Percentiles rank a stretch among this genome's conserved stretches.
Conservation (phyloP, 2,797 vertebrate species). For the Poeciliopsis infans region DNA sequence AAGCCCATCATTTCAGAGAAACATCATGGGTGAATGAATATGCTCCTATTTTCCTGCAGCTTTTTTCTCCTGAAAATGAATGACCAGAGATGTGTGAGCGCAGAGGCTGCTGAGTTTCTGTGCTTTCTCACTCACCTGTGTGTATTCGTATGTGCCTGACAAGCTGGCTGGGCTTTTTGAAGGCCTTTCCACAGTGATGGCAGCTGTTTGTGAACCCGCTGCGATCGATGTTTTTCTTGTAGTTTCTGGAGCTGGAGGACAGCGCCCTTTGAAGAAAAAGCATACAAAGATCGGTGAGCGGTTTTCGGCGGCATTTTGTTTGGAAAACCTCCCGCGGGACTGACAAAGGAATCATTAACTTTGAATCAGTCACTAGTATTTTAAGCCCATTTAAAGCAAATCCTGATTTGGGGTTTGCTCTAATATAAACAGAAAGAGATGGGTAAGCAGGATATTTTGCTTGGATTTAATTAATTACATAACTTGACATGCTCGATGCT, state of each 20-base stretch:
- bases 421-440: not conserved
- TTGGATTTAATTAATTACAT: not conserved
- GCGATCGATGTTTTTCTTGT: constrained; percentile 95
- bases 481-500: not conserved
- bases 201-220: constrained; percentile 96
- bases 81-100: not conserved
- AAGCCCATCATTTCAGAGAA: not conserved
- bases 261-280: constrained; percentile 77
- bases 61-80: not conserved
- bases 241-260: constrained; percentile 88
- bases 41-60: not conserved
- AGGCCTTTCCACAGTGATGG: constrained; percentile 96
- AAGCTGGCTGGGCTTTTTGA: constrained; percentile 98
- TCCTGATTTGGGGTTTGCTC: constrained; percentile 3
- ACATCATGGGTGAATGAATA: not conserved
- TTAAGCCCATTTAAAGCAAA: not conserved
- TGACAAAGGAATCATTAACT: too few relatives aligned
- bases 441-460: not conserved
- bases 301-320: not conserved
- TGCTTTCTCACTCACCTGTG: constrained; percentile 84
- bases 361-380: not conserved
- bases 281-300: not conserved
- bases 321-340: not conserved
- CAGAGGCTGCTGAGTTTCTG: not conserved
- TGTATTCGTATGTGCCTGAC: constrained; percentile 96